Percentiles rank a stretch among this genome's conserved stretches.
Conservation (phyloP, 2,113 vertebrate genomes). For the Stegostoma tigrinum region DNA sequence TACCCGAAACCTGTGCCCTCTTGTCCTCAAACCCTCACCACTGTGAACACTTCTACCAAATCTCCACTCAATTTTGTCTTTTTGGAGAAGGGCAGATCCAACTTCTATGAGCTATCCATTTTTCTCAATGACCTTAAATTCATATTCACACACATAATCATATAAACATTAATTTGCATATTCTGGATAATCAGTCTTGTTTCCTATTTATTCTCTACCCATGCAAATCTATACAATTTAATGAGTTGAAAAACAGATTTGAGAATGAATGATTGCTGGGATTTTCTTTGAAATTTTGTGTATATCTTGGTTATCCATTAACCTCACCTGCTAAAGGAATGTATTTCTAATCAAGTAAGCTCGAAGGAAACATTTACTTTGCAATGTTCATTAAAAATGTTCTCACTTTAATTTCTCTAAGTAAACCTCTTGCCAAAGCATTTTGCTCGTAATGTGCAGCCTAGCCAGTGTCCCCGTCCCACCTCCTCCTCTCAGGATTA, state of each 20-base stretch:
- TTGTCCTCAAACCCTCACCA: no score
- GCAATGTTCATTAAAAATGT: background rate
- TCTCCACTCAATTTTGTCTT: no score
- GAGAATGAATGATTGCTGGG: background rate
- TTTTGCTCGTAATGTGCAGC: background rate
- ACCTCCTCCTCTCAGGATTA: background rate
- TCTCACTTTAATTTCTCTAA: background rate
- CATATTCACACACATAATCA: no score
- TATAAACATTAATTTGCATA: no score
- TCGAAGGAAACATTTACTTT: background rate
- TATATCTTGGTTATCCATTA: background rate
- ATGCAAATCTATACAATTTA: background rate
- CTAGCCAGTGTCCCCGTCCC: background rate
- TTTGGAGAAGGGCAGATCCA: no score
- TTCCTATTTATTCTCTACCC: no score
- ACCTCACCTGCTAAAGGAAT: background rate
- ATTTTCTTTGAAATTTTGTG: background rate
- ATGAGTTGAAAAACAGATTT: background rate
- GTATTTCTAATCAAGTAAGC: background rate
- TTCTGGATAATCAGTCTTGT: no score
- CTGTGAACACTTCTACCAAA: no score
- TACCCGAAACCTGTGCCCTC: no score
- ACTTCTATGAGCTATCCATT: no score
- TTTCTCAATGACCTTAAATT: no score
- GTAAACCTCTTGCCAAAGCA: background rate